A percentile compares a stretch with the other conserved stretches of the same genome.
Conservation (phyloP, 2,113 vertebrate species). For the Carassius auratus region DNA sequence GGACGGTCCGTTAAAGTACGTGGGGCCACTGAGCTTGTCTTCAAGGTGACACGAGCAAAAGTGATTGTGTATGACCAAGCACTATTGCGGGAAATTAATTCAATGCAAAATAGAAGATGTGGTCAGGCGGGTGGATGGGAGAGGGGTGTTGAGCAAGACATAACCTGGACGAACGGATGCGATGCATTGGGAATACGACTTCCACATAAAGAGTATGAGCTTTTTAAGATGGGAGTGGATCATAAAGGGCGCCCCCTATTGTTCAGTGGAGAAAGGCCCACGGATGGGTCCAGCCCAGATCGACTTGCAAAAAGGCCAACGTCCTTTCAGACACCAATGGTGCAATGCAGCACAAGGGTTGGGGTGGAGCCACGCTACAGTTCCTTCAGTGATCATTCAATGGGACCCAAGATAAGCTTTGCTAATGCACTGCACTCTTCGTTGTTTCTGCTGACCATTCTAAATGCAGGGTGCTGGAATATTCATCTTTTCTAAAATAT, state of each 20-base stretch:
- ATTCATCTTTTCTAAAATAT: not conserved
- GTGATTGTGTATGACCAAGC: constrained; percentile 78
- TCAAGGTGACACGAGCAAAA: constrained; percentile 80
- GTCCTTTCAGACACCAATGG: constrained; percentile 86
- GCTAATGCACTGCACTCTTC: constrained; percentile 22
- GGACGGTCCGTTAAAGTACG: constrained; percentile 75
- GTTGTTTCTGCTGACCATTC: constrained; percentile 57
- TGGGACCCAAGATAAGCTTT: constrained; percentile 7
- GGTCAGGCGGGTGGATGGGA: constrained; percentile 77
- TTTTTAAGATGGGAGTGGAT: constrained; percentile 84
- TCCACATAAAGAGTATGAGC: constrained; percentile 89
- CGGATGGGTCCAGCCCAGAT: constrained; percentile 85
- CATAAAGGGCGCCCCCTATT: constrained; percentile 77
- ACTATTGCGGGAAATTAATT: constrained; percentile 78
- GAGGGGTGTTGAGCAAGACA: constrained; percentile 79
- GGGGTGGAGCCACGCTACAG: constrained; percentile 30
- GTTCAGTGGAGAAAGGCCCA: constrained; percentile 85
- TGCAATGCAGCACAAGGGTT: constrained; percentile 73
- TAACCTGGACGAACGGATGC: constrained; percentile 84
- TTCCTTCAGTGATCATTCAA: constrained; percentile 44
- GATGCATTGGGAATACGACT: constrained; percentile 82
- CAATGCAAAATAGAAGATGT: constrained; percentile 77
- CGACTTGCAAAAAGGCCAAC: constrained; percentile 81
- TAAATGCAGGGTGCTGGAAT: constrained; percentile 57
- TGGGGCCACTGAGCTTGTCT: constrained; percentile 81